phyloP scores from a whole-genome alignment of 1,140 invertebrate species.

The Ptiloglossa arizonensis region DNA sequence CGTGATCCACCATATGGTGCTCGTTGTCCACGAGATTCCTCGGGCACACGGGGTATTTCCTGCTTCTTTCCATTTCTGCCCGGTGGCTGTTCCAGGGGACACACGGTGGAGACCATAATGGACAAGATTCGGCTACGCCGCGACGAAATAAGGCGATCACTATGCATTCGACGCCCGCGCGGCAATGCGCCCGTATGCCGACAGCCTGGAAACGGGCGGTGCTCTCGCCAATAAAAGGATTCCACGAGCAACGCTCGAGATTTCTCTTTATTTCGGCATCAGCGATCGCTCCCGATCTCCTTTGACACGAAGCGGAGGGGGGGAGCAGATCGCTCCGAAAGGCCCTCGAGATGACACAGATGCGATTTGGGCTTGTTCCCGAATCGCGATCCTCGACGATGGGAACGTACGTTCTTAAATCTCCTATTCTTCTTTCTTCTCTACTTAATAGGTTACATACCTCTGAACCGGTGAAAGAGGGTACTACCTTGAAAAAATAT shows the following conservation, averaged over 20 bases:
- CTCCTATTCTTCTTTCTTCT: too few species aligned
- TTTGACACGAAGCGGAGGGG: background rate
- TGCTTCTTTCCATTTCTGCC: conserved; percentile 31
- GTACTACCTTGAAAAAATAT: too few species aligned
- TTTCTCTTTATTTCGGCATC: conserved; percentile 66
- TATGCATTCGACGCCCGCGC: conserved; percentile 61
- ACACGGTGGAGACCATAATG: conserved; percentile 33
- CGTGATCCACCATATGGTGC: conserved; percentile 47
- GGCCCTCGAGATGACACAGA: conserved; percentile 29
- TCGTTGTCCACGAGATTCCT: background rate
- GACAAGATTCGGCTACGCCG: conserved; percentile 32
- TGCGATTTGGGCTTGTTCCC: conserved; percentile 33
- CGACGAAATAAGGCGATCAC: conserved; percentile 67
- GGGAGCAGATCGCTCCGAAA: conserved; percentile 25
- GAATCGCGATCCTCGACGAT: conserved; percentile 1
- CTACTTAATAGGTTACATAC: too few species aligned
- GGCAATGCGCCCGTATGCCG: conserved; percentile 17
- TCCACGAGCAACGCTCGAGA: conserved; percentile 25
- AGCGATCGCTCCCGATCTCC: conserved; percentile 44
- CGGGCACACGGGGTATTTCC: conserved; percentile 23
- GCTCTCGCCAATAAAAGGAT: conserved; percentile 48
- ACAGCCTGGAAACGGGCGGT: conserved; percentile 6
- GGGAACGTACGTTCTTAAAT: too few species aligned
- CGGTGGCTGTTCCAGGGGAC: background rate
- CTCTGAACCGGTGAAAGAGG: too few species aligned